Percentiles rank a stretch among this genome's conserved stretches.
These are phyloP conservation scores for Samia ricini DNA, from an alignment of 1,140 invertebrate genomes.

Conservation along the genomic window DNA sequence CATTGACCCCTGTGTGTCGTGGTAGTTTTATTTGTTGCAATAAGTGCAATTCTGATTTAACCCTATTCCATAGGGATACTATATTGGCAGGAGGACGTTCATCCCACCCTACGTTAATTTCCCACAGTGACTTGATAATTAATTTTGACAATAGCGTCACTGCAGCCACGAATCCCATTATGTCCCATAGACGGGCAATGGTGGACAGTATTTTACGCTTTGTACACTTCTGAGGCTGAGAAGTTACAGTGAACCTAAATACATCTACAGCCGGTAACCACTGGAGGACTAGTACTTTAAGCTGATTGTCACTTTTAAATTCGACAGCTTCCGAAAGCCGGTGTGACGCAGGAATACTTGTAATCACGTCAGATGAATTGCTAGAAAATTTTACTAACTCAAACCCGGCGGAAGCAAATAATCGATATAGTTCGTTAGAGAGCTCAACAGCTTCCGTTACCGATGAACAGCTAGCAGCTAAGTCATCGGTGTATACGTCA, in stretches of 20 bases:
- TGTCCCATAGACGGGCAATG: constrained; percentile 29
- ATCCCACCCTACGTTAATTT: constrained; percentile 42
- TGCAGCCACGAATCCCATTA: constrained; percentile 30
- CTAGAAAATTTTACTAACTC: constrained; percentile 38
- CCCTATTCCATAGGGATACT: constrained; percentile 15
- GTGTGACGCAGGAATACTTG: constrained; percentile 6
- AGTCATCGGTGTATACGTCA: constrained; percentile 19
- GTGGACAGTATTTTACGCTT: constrained; percentile 29
- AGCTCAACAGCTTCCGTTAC: constrained; percentile 1
- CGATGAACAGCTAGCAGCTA: not conserved
- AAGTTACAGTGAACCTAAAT: constrained; percentile 16
- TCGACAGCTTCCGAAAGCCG: constrained; percentile 6
- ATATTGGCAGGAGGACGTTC: constrained; percentile 16
- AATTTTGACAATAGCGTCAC: constrained; percentile 39
- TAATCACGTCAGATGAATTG: constrained; percentile 27
- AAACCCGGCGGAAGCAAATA: constrained; percentile 30
- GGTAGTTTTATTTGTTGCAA: constrained; percentile 21
- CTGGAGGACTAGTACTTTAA: constrained; percentile 25
- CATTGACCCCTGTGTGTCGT: constrained; percentile 18
- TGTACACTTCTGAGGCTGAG: constrained; percentile 9
- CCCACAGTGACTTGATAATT: constrained; percentile 44
- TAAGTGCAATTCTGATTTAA: constrained; percentile 19
- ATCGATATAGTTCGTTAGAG: constrained; percentile 17
- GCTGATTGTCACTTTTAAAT: constrained; percentile 12
- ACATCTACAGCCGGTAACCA: constrained; percentile 20